Conservation (phyloP, 2,797 vertebrate species). For the Rachycentron canadum region DNA sequence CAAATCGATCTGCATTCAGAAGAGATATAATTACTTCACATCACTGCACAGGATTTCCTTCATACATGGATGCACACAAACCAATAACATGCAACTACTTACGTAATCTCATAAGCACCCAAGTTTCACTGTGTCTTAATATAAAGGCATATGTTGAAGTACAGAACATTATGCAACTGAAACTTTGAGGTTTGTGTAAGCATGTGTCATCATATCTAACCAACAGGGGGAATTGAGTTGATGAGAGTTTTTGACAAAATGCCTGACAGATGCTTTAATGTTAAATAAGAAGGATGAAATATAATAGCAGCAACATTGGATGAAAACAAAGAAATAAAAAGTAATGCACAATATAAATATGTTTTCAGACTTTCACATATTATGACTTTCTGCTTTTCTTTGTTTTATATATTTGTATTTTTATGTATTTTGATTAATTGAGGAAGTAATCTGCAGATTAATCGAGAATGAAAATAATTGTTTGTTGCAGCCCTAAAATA, state of each 20-base stretch:
- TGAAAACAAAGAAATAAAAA: no score
- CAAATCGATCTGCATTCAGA: neutral
- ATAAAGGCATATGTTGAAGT: slow-evolving; percentile 21
- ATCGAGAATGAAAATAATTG: neutral
- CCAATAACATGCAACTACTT: neutral
- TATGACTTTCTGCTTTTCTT: no score
- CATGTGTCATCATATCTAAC: neutral
- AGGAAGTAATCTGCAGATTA: no score
- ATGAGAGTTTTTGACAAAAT: neutral
- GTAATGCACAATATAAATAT: no score
- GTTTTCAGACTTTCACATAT: no score
- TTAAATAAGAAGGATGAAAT: no score
- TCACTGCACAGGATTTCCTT: slow-evolving; percentile 8
- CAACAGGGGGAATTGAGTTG: neutral
- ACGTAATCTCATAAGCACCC: slow-evolving; percentile 20
- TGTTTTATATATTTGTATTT: no score
- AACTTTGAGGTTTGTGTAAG: neutral
- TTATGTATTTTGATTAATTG: no score
- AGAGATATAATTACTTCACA: no score
- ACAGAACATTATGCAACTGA: neutral
- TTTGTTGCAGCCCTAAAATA: neutral
- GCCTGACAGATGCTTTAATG: neutral
- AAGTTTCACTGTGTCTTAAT: slow-evolving; percentile 1
- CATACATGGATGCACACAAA: slow-evolving; percentile 21
- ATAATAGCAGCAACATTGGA: no score